Evolutionary conservation across 92 coral and sea anemone genomes (phyloP), one percentile per base, ranked within the genome.

Genomic region (Porites rus): DNA sequence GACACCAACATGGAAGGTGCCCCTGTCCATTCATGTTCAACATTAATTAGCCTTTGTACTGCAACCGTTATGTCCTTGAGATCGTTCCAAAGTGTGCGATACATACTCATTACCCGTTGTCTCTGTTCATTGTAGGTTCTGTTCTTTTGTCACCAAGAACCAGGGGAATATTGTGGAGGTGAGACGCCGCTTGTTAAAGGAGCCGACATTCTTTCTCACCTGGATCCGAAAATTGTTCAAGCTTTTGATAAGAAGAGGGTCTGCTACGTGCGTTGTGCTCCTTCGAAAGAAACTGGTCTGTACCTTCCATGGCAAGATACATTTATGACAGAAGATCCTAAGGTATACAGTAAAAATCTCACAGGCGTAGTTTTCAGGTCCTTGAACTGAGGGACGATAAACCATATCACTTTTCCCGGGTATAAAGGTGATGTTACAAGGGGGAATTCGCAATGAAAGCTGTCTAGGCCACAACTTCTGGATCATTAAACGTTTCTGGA

Each of bases 301-400:
- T 92, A 92, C 83, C 75, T 82, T 22, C 83, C 90, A 14, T 94
- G 97, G 97, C 97, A 94, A 67, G 78, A 88, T 67, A 76, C 84
- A 12, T 94, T 91, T 76, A 82, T 62, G 52, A 94, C 95, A 7
- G 75, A 88, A 20, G 95, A 94, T 43, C 77, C 84, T 61, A 80
- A 84, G 92, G 95, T 89, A 18, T 59, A 80, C 61, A 7, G 46
- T 38, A 38, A 38, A 38, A 38, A 38, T 38, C 46, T 38, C 46
- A 38, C 46, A 38, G 6, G 46, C 6, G 46, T 38, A 38, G 46
- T 38, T 38, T 38, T 38, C 46, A 38, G 46, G 46, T 38, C 46
- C 46, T 38, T 38, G 46, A 38, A 38, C 46, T 3, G 46, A 38
- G 46, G 7, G 5, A 38, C 0, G 46, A 38, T 3, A 38, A 38